Percentiles rank a stretch among this genome's conserved stretches.
Conservation (phyloP, 2,888 invertebrate genomes). For the Drosophila tripunctata region DNA sequence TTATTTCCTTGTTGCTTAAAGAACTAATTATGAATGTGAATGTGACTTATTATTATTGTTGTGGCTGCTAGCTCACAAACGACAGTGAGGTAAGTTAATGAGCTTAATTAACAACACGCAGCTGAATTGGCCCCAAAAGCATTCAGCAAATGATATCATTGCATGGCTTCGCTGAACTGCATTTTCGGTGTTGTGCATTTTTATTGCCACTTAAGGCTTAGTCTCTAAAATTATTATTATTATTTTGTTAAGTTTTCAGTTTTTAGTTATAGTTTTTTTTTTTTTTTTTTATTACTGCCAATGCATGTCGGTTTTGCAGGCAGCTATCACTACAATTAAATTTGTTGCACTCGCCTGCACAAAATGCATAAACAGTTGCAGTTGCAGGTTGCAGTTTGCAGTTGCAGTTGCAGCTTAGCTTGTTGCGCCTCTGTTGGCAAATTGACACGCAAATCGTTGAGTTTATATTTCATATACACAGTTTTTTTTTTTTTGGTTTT, state of each 20-base stretch:
- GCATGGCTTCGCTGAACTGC: slow-evolving; percentile 53
- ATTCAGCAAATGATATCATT: slow-evolving; percentile 60
- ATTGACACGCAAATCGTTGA: slow-evolving; percentile 77
- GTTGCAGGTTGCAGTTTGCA: slow-evolving; percentile 31
- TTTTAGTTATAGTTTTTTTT: slow-evolving; percentile 25
- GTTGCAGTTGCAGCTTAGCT: slow-evolving; percentile 17
- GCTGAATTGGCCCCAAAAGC: slow-evolving; percentile 36
- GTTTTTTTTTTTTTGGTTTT: slow-evolving; percentile 2
- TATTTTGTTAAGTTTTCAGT: slow-evolving; percentile 5
- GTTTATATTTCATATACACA: slow-evolving; percentile 2
- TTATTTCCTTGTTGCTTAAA: slow-evolving; percentile 65
- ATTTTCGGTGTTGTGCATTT: slow-evolving; percentile 64
- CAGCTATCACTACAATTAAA: slow-evolving; percentile 74
- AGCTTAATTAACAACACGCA: slow-evolving; percentile 77
- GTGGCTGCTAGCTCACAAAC: slow-evolving; percentile 39
- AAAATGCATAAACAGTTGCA: slow-evolving; percentile 75
- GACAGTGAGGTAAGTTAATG: slow-evolving; percentile 65
- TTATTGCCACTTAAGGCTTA: slow-evolving; percentile 73
- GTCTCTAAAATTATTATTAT: slow-evolving; percentile 36
- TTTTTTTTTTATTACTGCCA: slow-evolving; percentile 66
- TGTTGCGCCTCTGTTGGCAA: slow-evolving; percentile 55
- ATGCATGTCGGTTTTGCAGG: slow-evolving; percentile 66
- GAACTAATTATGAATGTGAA: slow-evolving; percentile 41
- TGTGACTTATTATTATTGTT: slow-evolving; percentile 16
- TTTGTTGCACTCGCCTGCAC: slow-evolving; percentile 81